Conservation (phyloP, 2,113 vertebrate genomes). For the Paracanthobrama guichenoti region DNA sequence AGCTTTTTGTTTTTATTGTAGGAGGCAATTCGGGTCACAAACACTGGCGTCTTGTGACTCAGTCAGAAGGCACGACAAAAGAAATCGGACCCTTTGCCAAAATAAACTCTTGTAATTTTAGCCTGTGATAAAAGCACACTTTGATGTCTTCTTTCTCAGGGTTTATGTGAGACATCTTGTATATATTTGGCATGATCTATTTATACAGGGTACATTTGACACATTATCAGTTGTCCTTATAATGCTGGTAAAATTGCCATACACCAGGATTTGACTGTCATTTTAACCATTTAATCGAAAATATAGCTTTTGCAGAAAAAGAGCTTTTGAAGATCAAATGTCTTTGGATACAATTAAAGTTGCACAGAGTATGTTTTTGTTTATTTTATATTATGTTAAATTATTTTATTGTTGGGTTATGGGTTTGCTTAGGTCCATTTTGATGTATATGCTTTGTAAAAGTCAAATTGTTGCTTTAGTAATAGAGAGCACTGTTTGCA, state of each 20-base stretch:
- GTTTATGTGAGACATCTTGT: neutral
- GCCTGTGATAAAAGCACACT: neutral
- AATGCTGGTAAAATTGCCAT: neutral
- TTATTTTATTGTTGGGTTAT: neutral
- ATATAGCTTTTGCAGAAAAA: neutral
- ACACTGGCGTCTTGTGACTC: neutral
- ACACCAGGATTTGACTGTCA: neutral
- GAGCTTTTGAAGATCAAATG: neutral
- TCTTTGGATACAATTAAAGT: neutral
- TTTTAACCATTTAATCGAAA: neutral
- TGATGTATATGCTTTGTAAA: neutral
- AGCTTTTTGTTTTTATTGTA: neutral
- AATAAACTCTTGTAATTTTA: constrained; percentile 19
- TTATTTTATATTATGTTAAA: neutral
- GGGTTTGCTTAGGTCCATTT: neutral
- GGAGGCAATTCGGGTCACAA: neutral
- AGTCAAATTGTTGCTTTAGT: neutral
- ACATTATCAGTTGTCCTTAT: neutral
- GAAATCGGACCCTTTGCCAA: constrained; percentile 6
- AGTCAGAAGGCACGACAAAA: neutral
- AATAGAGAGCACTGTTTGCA: neutral
- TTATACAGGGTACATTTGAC: neutral
- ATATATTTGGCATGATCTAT: constrained; percentile 6
- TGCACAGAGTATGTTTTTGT: neutral
- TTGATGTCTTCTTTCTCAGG: constrained; percentile 23